Evolutionary conservation across 1,140 invertebrate species (phyloP).

Genomic region (Lordiphosa stackelbergi): DNA sequence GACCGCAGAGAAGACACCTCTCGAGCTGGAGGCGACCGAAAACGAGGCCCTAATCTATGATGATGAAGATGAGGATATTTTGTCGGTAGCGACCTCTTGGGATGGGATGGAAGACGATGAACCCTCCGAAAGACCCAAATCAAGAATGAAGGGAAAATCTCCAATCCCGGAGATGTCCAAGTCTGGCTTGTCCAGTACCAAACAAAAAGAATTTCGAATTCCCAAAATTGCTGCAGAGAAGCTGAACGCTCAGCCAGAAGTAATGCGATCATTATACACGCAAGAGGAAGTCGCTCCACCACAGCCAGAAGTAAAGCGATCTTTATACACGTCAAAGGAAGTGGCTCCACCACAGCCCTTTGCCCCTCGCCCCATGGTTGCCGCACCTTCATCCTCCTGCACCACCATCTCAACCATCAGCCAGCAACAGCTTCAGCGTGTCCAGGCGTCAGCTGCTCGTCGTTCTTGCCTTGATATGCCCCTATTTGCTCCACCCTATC

Average conservation of each 20-base stretch:
- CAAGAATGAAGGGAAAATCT: no score
- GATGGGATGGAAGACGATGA: conserved; percentile 26
- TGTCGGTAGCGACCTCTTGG: conserved; percentile 44
- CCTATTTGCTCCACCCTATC: conserved; percentile 32
- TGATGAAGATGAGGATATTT: conserved; percentile 22
- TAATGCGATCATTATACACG: neutral
- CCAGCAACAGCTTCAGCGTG: neutral
- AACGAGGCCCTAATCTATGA: conserved; percentile 32
- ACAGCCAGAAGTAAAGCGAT: neutral
- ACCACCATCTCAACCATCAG: neutral
- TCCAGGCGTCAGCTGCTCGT: conserved; percentile 1
- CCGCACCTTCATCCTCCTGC: neutral
- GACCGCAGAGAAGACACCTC: conserved; percentile 2
- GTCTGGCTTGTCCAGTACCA: neutral
- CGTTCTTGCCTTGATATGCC: neutral
- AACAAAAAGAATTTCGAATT: neutral
- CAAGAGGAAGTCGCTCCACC: no score
- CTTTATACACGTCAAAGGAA: neutral
- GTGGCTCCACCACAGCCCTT: neutral
- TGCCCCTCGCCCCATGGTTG: no score
- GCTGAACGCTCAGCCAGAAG: neutral
- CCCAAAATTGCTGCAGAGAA: neutral
- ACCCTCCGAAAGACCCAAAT: neutral
- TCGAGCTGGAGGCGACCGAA: conserved; percentile 7
- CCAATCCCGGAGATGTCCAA: neutral